Conservation (phyloP, 2,797 vertebrate genomes). For the Pseudochirops cupreus region DNA sequence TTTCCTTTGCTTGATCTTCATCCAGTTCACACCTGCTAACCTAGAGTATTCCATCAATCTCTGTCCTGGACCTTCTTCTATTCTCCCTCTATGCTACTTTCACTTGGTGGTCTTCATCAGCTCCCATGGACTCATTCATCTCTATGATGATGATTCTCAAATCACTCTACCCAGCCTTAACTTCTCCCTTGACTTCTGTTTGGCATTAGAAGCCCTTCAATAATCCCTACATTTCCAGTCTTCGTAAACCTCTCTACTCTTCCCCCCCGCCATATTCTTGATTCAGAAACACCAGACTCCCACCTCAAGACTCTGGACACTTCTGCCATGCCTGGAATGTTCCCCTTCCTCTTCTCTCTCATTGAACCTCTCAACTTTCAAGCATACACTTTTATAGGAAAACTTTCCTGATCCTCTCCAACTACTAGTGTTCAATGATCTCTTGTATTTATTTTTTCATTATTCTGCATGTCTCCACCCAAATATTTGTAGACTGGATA, state of each 20-base stretch:
- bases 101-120: background rate
- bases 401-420: background rate
- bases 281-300: background rate
- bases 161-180: background rate
- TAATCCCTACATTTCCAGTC: background rate
- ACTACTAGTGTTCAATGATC: background rate
- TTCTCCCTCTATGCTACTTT: background rate
- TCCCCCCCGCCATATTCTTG: no score
- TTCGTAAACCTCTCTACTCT: background rate
- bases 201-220: background rate
- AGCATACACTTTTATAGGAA: background rate
- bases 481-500: background rate
- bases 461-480: background rate
- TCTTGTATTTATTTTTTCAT: background rate
- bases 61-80: background rate
- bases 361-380: background rate
- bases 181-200: background rate
- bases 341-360: background rate
- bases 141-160: background rate
- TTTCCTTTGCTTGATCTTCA: background rate
- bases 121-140: background rate
- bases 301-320: background rate
- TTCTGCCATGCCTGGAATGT: background rate
- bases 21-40: background rate
- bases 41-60: background rate